Evolutionary conservation across 2,113 vertebrate species (phyloP).

Genomic region (Phrynosoma blainvillii): DNA sequence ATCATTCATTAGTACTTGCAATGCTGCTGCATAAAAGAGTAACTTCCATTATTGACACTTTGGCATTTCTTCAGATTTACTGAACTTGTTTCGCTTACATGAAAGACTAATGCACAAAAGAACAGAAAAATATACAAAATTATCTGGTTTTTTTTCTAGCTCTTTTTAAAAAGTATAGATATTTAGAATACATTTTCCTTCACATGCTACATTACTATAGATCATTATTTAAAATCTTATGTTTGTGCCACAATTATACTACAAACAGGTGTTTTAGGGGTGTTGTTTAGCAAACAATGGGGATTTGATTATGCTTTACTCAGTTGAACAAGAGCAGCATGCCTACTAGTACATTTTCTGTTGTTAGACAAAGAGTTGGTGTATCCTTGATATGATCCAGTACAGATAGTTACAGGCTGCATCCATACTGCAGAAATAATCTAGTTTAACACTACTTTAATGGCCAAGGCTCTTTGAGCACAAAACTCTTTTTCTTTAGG

Average conservation of each 20-base stretch:
- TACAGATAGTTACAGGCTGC: neutral
- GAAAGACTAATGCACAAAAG: neutral
- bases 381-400: neutral
- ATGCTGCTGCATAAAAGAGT: neutral
- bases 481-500: conserved; percentile 45
- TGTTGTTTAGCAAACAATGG: neutral
- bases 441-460: no score
- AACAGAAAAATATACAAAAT: neutral
- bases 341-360: conserved; percentile 38
- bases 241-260: conserved; percentile 35
- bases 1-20: neutral
- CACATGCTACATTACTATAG: neutral
- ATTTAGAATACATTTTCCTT: conserved; percentile 43
- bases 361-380: conserved; percentile 17
- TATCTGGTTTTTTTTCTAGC: neutral
- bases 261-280: conserved; percentile 20
- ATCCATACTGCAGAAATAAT: no score
- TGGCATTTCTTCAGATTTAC: neutral
- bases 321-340: conserved; percentile 4
- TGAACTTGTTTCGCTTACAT: neutral
- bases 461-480: neutral
- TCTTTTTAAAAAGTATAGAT: neutral
- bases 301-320: conserved; percentile 49
- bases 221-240: conserved; percentile 36
- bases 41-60: neutral